These are phyloP conservation scores for Magallana ariakensis DNA, from an alignment of 1,140 invertebrate genomes.

Conservation along the genomic window DNA sequence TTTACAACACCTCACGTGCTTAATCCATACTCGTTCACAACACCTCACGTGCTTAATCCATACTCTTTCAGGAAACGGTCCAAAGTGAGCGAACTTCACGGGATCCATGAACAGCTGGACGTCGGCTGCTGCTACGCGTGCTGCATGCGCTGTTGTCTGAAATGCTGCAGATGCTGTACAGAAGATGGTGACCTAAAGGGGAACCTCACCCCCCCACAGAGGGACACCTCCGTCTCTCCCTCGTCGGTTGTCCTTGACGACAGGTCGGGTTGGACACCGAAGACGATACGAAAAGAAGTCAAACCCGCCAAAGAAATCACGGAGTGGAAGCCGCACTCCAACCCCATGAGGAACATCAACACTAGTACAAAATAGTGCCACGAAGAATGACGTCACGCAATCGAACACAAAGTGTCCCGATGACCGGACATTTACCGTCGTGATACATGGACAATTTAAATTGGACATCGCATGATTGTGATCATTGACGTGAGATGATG, in stretches of 20 bases:
- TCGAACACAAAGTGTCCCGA: no score
- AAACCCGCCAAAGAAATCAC: slow-evolving; percentile 52
- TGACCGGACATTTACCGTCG: no score
- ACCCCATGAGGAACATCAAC: slow-evolving; percentile 53
- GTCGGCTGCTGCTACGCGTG: slow-evolving; percentile 20
- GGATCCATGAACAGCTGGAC: slow-evolving; percentile 2
- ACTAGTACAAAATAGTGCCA: slow-evolving; percentile 55
- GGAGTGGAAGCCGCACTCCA: slow-evolving; percentile 53
- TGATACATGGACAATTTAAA: no score
- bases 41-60: no score
- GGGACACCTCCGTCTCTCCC: neutral
- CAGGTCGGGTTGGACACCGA: neutral
- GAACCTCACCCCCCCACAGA: neutral
- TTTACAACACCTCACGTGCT: no score
- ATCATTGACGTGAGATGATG: no score
- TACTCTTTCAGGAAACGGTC: neutral
- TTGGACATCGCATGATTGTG: no score
- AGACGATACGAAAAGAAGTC: neutral
- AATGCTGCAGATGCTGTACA: slow-evolving; percentile 30
- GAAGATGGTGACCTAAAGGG: neutral
- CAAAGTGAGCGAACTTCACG: neutral
- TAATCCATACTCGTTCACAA: no score
- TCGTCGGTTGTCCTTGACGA: neutral
- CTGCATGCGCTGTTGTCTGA: slow-evolving; percentile 8
- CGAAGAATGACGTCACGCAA: no score